Base-by-base conservation (phyloP, 1,140 invertebrate species). In the Aphaenogaster floridana region DNA sequence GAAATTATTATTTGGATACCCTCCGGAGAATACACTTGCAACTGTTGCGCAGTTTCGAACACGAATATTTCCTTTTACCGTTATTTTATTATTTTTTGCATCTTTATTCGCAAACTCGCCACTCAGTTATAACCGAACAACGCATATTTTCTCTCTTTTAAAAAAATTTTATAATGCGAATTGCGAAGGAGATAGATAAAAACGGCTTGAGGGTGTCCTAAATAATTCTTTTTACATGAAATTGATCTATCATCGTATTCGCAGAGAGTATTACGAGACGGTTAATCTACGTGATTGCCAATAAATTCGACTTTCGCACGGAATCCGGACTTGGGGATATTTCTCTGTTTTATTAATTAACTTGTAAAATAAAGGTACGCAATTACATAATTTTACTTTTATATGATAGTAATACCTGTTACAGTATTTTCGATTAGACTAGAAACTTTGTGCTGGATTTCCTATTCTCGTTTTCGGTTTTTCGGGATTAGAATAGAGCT, bases 341-440 rank as follows among this genome's bases (percentile, higher is more conserved):
- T 86, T 86, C 80, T 90, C 69, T 91, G 87, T 91, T 91, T 91
- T 87, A 91, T 42, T 78, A 59, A 86, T 91, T 89, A 91, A 93
- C 66, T 88, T 94, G 93, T 95, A 95, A 93, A 94, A 93, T 95
- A 94, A 94, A 94, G 89, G 91, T 94, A 93, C 91, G 88, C 88
- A 88, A 94, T 93, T 94, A 94, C 69, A 86, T 94, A 93, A 92
- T 93, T 94, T 84, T 92, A 94, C 90, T 92, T 91, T 92, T 94
- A 93, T 91, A 92, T 94, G 92, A 93, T 95, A 93, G 94, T 93
- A 94, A 95, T 95, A 95, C 94, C 94, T 95, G 92, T 90, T 95
- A 93, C 95, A 95, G 95, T 95, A 95, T 95, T 95, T 95, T 93
- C 92, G 89, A 94, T 94, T 95, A 95, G 95, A 93, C 90, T 95